Conservation (phyloP, 2,113 vertebrate species). For the Tautogolabrus adspersus region DNA sequence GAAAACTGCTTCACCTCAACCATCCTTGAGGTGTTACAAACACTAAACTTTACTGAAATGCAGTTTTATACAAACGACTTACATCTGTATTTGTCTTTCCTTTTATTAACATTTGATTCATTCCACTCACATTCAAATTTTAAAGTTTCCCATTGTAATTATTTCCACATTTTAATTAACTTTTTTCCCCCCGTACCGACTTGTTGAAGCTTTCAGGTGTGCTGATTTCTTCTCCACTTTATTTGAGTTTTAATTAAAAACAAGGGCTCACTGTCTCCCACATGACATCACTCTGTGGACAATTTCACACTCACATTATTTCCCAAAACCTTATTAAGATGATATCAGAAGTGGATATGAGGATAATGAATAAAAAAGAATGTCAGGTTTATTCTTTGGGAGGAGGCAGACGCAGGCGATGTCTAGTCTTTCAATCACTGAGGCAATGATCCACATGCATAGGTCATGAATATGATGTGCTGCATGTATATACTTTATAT, state of each 20-base stretch:
- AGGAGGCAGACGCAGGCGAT: conserved; percentile 3
- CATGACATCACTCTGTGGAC: conserved; percentile 63
- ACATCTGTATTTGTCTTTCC: neutral
- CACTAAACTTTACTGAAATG: neutral
- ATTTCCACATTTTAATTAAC: conserved; percentile 64
- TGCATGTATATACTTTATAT: neutral
- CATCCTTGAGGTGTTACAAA: neutral
- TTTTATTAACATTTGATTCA: conserved; percentile 8
- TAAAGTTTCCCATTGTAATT: conserved; percentile 45
- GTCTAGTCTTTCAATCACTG: conserved; percentile 25
- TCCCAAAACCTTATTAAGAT: conserved; percentile 61
- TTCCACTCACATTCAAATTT: conserved; percentile 22
- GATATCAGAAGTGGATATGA: conserved; percentile 51
- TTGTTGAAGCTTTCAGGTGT: conserved; percentile 58
- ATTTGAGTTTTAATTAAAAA: conserved; percentile 75
- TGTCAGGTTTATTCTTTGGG: conserved; percentile 23
- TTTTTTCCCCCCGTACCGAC: conserved; percentile 41
- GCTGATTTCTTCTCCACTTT: conserved; percentile 51
- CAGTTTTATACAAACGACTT: neutral
- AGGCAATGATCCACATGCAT: neutral
- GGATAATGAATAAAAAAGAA: conserved; percentile 36
- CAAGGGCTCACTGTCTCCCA: conserved; percentile 65
- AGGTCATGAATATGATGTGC: neutral
- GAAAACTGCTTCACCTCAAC: no score
- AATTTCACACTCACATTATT: conserved; percentile 71